A percentile compares a stretch with the other conserved stretches of the same genome.
Conservation (phyloP, 2,888 invertebrate genomes). For the Netelia inedita region DNA sequence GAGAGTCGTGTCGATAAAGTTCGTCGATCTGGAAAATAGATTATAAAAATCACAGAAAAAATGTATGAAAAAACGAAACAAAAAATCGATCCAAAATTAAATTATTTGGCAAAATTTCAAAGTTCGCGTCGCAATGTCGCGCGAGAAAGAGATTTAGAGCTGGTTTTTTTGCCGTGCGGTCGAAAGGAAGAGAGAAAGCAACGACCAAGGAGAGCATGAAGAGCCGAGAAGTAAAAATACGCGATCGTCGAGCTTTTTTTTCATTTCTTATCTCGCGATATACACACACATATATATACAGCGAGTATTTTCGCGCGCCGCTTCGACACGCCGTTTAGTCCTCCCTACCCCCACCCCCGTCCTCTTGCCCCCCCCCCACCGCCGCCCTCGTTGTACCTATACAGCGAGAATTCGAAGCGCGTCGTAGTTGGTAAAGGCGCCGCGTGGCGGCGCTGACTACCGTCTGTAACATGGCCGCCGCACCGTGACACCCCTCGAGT, state of each 20-base stretch:
- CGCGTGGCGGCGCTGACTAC: slow-evolving; percentile 75
- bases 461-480: slow-evolving; percentile 80
- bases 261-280: slow-evolving; percentile 4
- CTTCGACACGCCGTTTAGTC: slow-evolving; percentile 29
- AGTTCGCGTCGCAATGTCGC: not conserved
- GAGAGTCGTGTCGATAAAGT: too few species aligned
- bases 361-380: not conserved
- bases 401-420: slow-evolving; percentile 36
- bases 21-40: too few species aligned
- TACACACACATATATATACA: slow-evolving; percentile 11
- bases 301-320: slow-evolving; percentile 53
- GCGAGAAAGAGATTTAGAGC: not conserved
- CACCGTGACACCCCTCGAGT: slow-evolving; percentile 75
- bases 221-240: slow-evolving; percentile 32
- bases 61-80: too few species aligned
- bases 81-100: too few species aligned
- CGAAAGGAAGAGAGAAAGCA: slow-evolving; percentile 1
- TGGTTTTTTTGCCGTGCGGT: not conserved
- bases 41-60: too few species aligned
- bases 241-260: not conserved
- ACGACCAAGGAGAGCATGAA: slow-evolving; percentile 8
- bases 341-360: slow-evolving; percentile 30
- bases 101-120: not conserved
- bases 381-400: not conserved
- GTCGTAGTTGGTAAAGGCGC: slow-evolving; percentile 41